Evolutionary conservation across 2,113 vertebrate genomes (phyloP).

Genomic region (Phylloscopus trochiloides): DNA sequence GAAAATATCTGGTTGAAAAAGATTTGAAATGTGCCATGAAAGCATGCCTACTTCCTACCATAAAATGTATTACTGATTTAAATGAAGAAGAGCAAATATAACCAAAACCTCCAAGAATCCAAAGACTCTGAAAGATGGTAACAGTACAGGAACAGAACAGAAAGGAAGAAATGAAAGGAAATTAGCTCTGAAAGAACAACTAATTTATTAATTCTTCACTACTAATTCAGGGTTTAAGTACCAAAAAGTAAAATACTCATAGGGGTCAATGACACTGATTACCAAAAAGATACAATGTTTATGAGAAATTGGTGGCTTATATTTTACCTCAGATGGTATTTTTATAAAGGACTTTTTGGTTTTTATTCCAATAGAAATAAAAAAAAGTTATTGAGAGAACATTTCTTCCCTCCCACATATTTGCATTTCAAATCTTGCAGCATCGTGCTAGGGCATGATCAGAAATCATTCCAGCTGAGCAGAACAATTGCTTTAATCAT

Average conservation of each 20-base stretch:
- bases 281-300: neutral
- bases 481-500: constrained; percentile 58
- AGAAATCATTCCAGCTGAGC: constrained; percentile 36
- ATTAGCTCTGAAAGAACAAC: neutral
- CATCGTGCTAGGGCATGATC: neutral
- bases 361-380: neutral
- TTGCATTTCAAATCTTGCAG: constrained; percentile 33
- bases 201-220: neutral
- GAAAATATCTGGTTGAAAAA: neutral
- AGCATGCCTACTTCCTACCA: neutral
- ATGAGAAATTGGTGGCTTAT: neutral
- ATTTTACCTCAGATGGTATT: neutral
- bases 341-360: neutral
- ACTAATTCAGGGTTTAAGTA: neutral
- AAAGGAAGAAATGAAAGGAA: neutral
- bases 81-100: neutral
- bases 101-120: neutral
- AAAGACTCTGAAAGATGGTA: neutral
- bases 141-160: neutral
- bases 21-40: neutral
- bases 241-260: neutral
- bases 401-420: neutral
- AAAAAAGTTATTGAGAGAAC: neutral
- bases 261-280: neutral
- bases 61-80: neutral